Base-by-base conservation (phyloP, 1,140 invertebrate genomes). In the Drosophila jambulina region DNA sequence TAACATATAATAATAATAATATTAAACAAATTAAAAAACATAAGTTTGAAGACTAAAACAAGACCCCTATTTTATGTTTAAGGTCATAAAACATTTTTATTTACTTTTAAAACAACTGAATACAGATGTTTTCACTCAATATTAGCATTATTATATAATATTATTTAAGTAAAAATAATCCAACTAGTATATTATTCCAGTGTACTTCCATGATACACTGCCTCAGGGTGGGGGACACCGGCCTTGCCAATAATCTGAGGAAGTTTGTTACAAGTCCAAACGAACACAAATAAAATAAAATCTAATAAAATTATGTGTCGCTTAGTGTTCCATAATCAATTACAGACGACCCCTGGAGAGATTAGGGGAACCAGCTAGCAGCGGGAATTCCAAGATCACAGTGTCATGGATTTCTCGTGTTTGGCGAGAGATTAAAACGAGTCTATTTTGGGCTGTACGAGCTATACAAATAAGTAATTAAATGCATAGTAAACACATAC, bases 141-240 rank as follows among this genome's bases (percentile, higher is more conserved):
- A n/a, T n/a, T n/a, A n/a, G n/a, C n/a, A n/a, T n/a, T n/a, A n/a
- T n/a, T n/a, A n/a, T n/a, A n/a, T n/a, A n/a, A n/a, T n/a, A n/a
- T n/a, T n/a, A n/a, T n/a, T n/a, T n/a, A n/a, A n/a, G n/a, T n/a
- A 15, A 9, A 38, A 38, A 15, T 38, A 10, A 42, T 0, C 12
- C 15, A 38, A 13, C 36, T 38, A n/a, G n/a, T 21, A 2, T 21
- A 10, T 27, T 38, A 13, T 62, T 3, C 1, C 3, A 27, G 65
- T 69, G 65, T 48, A 51, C 12, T 23, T 12, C 42, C 40, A 6
- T 38, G 34, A 72, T 54, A 59, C 69, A 62, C 56, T 75, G 23
- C 12, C 25, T 5, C 4, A 0, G 8, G 32, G 3, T 10, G 49
- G 12, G 12, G 27, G 27, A 19, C n/a, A 21, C 32, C n/a, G 27